phyloP scores from a whole-genome alignment of 2,888 invertebrate species.

The Nineta flava region DNA sequence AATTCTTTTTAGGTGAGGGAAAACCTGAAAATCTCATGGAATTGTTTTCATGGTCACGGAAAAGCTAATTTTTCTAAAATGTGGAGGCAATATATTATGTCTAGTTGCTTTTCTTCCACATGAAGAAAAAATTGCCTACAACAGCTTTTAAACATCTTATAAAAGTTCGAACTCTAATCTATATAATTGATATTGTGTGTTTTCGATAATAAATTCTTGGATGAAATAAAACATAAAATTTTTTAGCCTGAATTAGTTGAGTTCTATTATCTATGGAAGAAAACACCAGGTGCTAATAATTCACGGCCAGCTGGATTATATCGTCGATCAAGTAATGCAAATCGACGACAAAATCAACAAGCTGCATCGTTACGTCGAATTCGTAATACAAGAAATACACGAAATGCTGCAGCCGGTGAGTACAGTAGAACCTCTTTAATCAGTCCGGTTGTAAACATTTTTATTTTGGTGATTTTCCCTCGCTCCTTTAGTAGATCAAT shows the following conservation, averaged over 20 bases:
- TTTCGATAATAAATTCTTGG: no score
- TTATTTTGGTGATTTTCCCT: no score
- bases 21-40: no score
- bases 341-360: slow-evolving; percentile 41
- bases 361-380: slow-evolving; percentile 68
- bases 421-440: not conserved
- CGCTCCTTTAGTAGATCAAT: not conserved
- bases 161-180: not conserved
- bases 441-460: no score
- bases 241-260: slow-evolving; percentile 83
- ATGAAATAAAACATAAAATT: no score
- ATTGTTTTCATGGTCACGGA: no score
- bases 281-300: slow-evolving; percentile 93
- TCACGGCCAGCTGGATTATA: slow-evolving; percentile 63
- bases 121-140: no score
- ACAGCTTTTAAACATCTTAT: no score
- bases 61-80: no score
- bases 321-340: slow-evolving; percentile 34
- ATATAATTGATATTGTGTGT: not conserved
- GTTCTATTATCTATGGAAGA: slow-evolving; percentile 99
- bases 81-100: no score
- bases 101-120: no score
- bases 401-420: slow-evolving; percentile 19
- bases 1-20: no score
- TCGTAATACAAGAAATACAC: slow-evolving; percentile 72